Evolutionary conservation across 2,113 vertebrate genomes (phyloP).

Genomic region (Struthidea cinerea): DNA sequence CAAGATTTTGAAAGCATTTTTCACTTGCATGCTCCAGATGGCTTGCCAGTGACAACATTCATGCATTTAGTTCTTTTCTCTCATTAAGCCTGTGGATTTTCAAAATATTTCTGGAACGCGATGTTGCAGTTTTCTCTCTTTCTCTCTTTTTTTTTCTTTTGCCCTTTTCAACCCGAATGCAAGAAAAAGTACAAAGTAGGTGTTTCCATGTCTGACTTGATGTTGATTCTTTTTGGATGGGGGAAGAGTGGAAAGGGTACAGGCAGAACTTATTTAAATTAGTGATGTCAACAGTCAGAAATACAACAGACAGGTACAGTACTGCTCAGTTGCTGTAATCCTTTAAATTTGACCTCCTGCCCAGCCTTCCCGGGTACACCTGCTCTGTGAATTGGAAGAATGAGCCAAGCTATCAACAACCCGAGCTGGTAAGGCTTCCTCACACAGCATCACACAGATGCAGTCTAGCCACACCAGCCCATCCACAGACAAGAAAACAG

Average conservation of each 20-base stretch:
- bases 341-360: background rate
- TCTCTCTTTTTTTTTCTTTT: background rate
- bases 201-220: background rate
- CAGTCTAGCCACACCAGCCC: background rate
- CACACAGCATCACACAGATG: background rate
- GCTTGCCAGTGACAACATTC: background rate
- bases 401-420: background rate
- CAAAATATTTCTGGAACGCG: background rate
- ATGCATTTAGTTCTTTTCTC: background rate
- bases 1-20: conserved; percentile 5
- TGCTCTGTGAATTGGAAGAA: background rate
- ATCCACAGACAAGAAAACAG: background rate
- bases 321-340: background rate
- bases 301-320: background rate
- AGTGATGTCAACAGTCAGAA: background rate
- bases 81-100: conserved; percentile 11
- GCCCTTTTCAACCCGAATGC: background rate
- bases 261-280: background rate
- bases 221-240: background rate
- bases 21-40: background rate
- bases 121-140: background rate
- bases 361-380: background rate
- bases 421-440: background rate
- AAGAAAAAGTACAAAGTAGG: background rate
- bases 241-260: background rate